Evolutionary conservation across 2,888 invertebrate species (phyloP).

Genomic region (Cephus pygmeus): DNA sequence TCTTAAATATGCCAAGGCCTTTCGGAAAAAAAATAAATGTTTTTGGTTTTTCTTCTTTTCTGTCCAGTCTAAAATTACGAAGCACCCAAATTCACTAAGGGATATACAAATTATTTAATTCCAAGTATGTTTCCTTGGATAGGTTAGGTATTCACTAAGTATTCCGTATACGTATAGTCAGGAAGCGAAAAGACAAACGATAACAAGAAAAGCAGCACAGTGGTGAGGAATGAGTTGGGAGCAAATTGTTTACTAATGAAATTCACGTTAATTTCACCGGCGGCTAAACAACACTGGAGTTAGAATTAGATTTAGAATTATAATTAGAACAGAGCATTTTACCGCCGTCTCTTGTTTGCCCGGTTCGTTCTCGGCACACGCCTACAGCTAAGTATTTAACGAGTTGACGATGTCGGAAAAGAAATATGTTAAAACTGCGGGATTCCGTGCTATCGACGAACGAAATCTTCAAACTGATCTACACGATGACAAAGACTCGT

Average conservation of each 20-base stretch:
- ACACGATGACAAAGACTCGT: neutral
- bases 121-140: neutral
- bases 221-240: neutral
- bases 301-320: neutral
- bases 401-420: neutral
- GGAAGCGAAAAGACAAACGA: neutral
- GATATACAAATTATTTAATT: neutral
- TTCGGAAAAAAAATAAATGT: neutral
- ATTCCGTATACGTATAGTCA: neutral
- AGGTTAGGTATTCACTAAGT: neutral
- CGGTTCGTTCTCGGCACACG: neutral
- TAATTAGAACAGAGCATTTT: neutral
- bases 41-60: neutral
- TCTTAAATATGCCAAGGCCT: neutral
- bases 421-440: neutral
- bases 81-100: neutral
- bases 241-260: neutral
- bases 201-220: neutral
- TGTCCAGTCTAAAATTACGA: neutral
- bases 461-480: neutral
- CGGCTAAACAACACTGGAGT: neutral
- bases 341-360: neutral
- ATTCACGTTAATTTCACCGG: neutral
- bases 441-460: neutral
- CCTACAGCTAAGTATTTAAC: neutral